phyloP scores from a whole-genome alignment of 2,113 vertebrate genomes.

The Oncorhynchus masou region DNA sequence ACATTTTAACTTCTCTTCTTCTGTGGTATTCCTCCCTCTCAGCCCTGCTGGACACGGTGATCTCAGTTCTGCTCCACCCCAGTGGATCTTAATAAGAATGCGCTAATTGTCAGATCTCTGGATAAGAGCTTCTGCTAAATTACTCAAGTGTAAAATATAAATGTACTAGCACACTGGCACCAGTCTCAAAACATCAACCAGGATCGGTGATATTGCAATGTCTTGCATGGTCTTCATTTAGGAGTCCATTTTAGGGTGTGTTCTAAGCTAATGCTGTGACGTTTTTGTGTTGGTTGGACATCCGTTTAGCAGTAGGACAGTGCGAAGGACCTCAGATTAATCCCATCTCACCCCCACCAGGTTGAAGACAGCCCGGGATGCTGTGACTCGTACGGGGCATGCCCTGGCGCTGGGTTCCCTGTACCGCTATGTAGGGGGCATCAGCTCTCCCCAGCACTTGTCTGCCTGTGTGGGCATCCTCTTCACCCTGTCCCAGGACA shows the following conservation, averaged over 20 bases:
- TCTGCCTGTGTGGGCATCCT: constrained; percentile 87
- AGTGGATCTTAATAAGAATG: constrained; percentile 19
- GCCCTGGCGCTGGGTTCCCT: constrained; percentile 86
- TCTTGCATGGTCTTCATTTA: too few relatives aligned
- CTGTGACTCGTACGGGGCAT: constrained; percentile 85
- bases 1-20: neutral
- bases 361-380: constrained; percentile 86
- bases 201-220: too few relatives aligned
- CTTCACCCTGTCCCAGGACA: constrained; percentile 91
- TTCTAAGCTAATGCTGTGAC: too few relatives aligned
- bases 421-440: constrained; percentile 84
- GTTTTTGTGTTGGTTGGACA: too few relatives aligned
- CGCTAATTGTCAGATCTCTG: too few relatives aligned
- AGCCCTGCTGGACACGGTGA: constrained; percentile 85
- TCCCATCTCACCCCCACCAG: constrained; percentile 59
- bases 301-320: too few relatives aligned
- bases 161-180: too few relatives aligned
- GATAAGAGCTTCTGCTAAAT: too few relatives aligned
- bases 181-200: too few relatives aligned
- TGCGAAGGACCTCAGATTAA: neutral
- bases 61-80: constrained; percentile 82
- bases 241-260: neutral
- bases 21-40: constrained; percentile 36
- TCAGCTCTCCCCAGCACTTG: constrained; percentile 84
- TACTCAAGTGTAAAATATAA: too few relatives aligned